A percentile compares a stretch with the other conserved stretches of the same genome.
Conservation (phyloP, 2,113 vertebrate species). For the Chelonoidis abingdonii region DNA sequence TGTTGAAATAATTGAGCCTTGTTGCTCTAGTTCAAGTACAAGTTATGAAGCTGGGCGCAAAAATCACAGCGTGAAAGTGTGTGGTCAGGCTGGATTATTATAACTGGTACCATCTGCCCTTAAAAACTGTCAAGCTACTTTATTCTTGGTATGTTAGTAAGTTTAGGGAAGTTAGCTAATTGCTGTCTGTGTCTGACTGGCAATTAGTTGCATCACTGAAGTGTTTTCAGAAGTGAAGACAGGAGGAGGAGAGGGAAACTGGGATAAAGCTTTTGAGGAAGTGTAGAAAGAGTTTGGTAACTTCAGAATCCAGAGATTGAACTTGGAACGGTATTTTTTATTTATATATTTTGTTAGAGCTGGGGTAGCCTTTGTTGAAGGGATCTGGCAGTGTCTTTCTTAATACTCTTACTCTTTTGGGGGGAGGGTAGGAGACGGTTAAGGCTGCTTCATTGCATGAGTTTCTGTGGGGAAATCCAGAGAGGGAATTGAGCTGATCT, state of each 20-base stretch:
- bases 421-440: background rate
- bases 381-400: background rate
- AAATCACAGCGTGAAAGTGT: background rate
- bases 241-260: background rate
- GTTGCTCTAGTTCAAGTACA: background rate
- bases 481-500: background rate
- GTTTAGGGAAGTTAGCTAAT: background rate
- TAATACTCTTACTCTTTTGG: background rate
- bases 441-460: background rate
- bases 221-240: background rate
- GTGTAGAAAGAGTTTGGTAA: background rate
- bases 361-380: background rate
- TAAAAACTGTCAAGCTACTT: background rate
- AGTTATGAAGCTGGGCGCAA: background rate
- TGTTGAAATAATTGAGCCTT: background rate
- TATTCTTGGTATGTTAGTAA: background rate
- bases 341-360: background rate
- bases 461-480: background rate
- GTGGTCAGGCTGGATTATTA: background rate
- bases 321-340: background rate
- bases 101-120: background rate
- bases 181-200: background rate
- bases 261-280: background rate
- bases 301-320: background rate
- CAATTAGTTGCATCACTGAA: background rate